Base-by-base conservation (phyloP, 2,113 vertebrate species). In the Picathartes gymnocephalus region DNA sequence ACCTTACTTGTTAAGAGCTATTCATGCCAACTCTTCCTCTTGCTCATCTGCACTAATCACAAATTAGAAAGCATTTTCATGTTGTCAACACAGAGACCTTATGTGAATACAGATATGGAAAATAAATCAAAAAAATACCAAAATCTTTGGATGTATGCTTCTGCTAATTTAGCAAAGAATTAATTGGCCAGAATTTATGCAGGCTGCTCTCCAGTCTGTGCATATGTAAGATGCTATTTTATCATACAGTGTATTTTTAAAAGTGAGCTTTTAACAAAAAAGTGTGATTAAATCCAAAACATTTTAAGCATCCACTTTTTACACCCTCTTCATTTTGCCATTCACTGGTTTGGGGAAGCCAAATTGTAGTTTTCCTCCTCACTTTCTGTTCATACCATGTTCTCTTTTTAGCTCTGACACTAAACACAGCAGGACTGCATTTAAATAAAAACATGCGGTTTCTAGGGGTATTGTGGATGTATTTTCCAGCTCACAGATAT, bases 61-160 rank as follows among this genome's bases (percentile, higher is more conserved):
- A 92, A 81, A 87, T 81, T 31, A 92, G 62, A 94, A 92, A 93
- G 28, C 13, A 77, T 77, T 85, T 96, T 72, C 73, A 51, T 86
- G 62, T n/a, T 53, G 64, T 70, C 90, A 93, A 64, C 69, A 79
- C 54, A 90, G 71, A 88, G 37, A 80, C 39, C 31, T 92, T 66
- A 50, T 18, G 20, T 33, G 79, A 79, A 93, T 30, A 45, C 48
- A 91, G 57, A 76, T 62, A 60, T 40, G 33, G 88, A 39, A 93
- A 81, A 93, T 22, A 62, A 86, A 90, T 62, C 27, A 62, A 51
- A 81, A 83, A 77, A 92, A 17, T 28, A 88, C 39, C 30, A 88
- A 74, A 62, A 86, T 66, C 51, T 90, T 90, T 88, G 68, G 82
- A 69, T 0, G 56, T 74, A 11, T 39, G 58, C 28, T 78, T 93